Conservation (phyloP, 2,797 vertebrate species). For the Acestrorhynchus altus region DNA sequence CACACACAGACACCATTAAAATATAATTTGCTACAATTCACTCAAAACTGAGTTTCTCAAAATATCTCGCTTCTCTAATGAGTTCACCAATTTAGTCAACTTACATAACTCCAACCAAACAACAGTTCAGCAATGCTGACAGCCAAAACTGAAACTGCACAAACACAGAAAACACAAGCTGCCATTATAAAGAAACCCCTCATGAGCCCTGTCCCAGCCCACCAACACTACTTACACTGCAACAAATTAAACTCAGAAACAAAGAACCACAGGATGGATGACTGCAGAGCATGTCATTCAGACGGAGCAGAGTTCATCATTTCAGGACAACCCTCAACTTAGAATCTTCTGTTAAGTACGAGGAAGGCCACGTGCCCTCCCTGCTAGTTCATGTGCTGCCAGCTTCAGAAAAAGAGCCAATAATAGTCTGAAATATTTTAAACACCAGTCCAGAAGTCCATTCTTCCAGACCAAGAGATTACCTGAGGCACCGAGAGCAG, state of each 20-base stretch:
- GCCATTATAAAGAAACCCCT: neutral
- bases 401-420: neutral
- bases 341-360: neutral
- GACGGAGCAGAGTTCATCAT: neutral
- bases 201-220: neutral
- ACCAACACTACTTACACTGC: neutral
- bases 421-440: neutral
- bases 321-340: neutral
- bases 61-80: conserved; percentile 28
- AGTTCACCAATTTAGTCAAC: conserved; percentile 37
- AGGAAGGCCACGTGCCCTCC: no score
- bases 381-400: neutral
- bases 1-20: conserved; percentile 23
- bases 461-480: neutral
- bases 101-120: conserved; percentile 32
- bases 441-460: neutral
- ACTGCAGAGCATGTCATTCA: neutral
- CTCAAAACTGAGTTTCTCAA: conserved; percentile 14
- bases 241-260: neutral
- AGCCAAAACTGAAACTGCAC: conserved; percentile 2
- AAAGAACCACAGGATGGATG: neutral
- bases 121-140: conserved; percentile 1
- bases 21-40: conserved; percentile 21
- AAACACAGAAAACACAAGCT: conserved; percentile 2
- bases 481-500: neutral